Evolutionary conservation across 2,888 invertebrate genomes (phyloP), one percentile per base, ranked within the genome.

Genomic region (Pecten maximus): DNA sequence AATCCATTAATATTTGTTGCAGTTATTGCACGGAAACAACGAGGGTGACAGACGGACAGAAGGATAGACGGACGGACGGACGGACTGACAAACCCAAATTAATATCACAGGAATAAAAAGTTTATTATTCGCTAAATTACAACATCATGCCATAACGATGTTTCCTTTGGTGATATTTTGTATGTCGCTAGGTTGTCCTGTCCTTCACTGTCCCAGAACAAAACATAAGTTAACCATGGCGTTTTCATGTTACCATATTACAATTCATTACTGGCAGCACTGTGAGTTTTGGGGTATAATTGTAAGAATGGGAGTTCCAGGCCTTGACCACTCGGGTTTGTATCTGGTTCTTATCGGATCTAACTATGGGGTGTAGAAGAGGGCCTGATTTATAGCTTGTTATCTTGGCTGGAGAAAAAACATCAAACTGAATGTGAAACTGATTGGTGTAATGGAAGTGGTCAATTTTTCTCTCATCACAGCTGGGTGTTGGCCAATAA

Each of bases 391-490:
- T 74, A 74, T 35, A 74, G 74, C 74, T 74, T 74, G 74, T 74
- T 74, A 74, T 74, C 74, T 74, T 74, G 74, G 74, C 74, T 74
- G 74, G 35, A 74, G 74, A 74, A 74, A 74, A 74, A 74, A 74
- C 74, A 35, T 74, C 74, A 74, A 74, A 74, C 74, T 74, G 74
- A 74, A 74, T 74, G 74, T 74, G 74, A 74, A 74, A 74, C 74
- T 74, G 74, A 74, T 74, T 74, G 74, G 35, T 74, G 35, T 74
- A 74, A 74, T 74, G 74, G 74, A 74, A 74, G 74, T 74, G 74
- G 74, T 74, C 74, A 74, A 74, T 74, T 74, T 74, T 35, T 74
- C 74, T 74, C 74, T 74, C 74, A 74, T 35, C 74, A 74, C 74
- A 74, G 74, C 74, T 74, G 74, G 74, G 74, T 74, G 35, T 74